These are phyloP conservation scores for Misgurnus mizolepis DNA, from an alignment of 2,113 vertebrate genomes.

Conservation along the genomic window DNA sequence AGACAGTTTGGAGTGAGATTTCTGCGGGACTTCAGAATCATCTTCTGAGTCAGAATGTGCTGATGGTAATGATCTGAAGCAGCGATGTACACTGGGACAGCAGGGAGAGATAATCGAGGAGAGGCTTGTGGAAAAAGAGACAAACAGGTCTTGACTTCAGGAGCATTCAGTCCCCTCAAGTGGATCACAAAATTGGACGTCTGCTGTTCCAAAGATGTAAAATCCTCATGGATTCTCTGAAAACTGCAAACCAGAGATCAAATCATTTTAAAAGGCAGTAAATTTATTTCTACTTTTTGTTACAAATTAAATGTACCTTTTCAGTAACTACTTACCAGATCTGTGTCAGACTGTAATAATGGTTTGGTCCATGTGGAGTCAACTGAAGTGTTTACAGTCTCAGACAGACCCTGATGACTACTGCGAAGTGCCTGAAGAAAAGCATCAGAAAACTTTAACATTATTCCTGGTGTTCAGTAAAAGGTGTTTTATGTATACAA, in stretches of 20 bases:
- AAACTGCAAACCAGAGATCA: constrained; percentile 62
- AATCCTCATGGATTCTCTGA: constrained; percentile 68
- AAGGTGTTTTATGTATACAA: not conserved
- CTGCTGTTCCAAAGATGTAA: constrained; percentile 70
- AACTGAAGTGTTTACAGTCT: constrained; percentile 29
- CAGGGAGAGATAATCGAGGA: not conserved
- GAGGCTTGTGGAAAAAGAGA: not conserved
- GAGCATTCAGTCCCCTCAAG: constrained; percentile 65
- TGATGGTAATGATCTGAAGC: not conserved
- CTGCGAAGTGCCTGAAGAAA: constrained; percentile 65
- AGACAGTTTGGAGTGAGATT: constrained; percentile 19
- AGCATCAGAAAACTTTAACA: not conserved
- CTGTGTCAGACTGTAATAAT: constrained; percentile 72
- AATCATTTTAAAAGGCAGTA: not conserved
- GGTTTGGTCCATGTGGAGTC: constrained; percentile 70
- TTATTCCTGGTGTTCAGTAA: not conserved
- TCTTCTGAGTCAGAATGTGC: not conserved
- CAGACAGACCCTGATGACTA: constrained; percentile 57
- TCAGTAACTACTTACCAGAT: constrained; percentile 64
- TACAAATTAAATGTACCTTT: too few species aligned
- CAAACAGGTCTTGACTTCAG: not conserved
- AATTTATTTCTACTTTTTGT: not conserved
- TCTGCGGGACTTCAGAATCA: constrained; percentile 16
- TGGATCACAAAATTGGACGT: constrained; percentile 71
- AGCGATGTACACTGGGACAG: constrained; percentile 19